These are phyloP conservation scores for Tonatia bakeri DNA, from an alignment of 2,113 vertebrate genomes.

Conservation along the genomic window DNA sequence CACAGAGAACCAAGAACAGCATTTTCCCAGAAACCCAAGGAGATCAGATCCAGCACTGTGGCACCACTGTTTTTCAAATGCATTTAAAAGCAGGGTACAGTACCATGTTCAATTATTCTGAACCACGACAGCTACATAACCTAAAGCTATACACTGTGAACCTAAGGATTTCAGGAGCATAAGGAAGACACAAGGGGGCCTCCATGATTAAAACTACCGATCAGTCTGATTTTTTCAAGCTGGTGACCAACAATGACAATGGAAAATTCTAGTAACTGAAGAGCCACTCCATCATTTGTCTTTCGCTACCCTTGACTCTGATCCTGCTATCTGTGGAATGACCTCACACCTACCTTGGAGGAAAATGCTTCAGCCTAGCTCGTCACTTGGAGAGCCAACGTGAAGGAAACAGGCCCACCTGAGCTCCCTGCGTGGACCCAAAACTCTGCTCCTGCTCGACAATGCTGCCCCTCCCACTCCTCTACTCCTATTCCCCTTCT, in stretches of 20 bases:
- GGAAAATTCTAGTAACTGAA: neutral
- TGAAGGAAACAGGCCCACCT: neutral
- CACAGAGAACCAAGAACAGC: neutral
- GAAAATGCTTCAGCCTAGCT: neutral
- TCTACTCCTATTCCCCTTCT: neutral
- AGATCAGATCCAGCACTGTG: neutral
- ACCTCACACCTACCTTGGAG: neutral
- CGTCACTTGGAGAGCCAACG: rapidly evolving
- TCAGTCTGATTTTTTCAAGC: neutral
- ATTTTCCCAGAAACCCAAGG: neutral
- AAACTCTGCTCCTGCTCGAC: neutral
- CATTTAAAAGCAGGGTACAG: neutral
- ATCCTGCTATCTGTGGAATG: neutral
- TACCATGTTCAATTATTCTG: neutral
- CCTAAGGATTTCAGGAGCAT: neutral
- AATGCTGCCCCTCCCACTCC: too few species aligned
- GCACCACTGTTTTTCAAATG: neutral
- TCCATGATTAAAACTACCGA: too few species aligned
- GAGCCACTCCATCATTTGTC: neutral
- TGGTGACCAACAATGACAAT: neutral
- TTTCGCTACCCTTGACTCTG: neutral
- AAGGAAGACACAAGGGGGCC: neutral
- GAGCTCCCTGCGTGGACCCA: too few species aligned
- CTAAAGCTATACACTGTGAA: neutral
- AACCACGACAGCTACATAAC: neutral